Evolutionary conservation across 2,113 vertebrate genomes (phyloP).

Genomic region (cat (Felis catus)): F.catus_Fca126_mat1.0 CM031418.1:41923501-41924000

Average conservation of each 20-base stretch:
- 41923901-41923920: not conserved
- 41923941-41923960: not conserved
- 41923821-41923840: not conserved
- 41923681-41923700: not conserved
- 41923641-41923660: not conserved
- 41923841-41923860: not conserved
- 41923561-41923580: not conserved
- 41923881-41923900: not conserved
- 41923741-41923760: not conserved
- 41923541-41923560: not conserved
- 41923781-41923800: fast-evolving
- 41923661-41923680: not conserved
- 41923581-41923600: not conserved
- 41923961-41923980: not conserved
- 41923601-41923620: not conserved
- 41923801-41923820: not conserved
- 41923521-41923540: not conserved
- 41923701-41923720: not conserved
- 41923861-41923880: not conserved
- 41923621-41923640: not conserved
- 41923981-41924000: not conserved
- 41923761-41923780: not conserved
- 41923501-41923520: not conserved
- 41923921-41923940: not conserved
- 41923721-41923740: not conserved